Base-by-base conservation (phyloP, 2,113 vertebrate species). In the Aegotheles bennettii region DNA sequence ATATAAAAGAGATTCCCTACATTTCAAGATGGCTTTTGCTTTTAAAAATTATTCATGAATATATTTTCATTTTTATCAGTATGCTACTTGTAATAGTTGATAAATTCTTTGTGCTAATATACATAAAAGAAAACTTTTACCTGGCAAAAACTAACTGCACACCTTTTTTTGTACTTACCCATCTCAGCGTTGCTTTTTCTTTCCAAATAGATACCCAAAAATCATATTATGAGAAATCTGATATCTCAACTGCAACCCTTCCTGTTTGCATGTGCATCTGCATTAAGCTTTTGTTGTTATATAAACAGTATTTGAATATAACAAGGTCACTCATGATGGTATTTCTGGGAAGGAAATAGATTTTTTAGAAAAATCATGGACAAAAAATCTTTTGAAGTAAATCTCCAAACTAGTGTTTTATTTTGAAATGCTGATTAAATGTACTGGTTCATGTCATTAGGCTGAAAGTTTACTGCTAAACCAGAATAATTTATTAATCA, bases 401-500 rank as follows among this genome's bases (percentile, higher is more conserved):
- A 63, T 50, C 38, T 94, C 54, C 40, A 75, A 76, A 83, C 14
- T 16, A 54, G 20, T 86, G 9, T 18, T 77, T 92, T 88, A 28
- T 84, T 90, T 78, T 93, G 26, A 92, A 95, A 90, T 60, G 33
- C 20, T 13, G 1, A 56, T 90, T 92, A 67, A 92, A 67, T 60
- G 33, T 83, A 51, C 50, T n/a, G 13, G 29, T 86, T 93, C 18
- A 18, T 75, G 48, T 56, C 12, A 57, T 81, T 93, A 83, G 23
- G 19, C 29, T 87, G 57, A 83, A 87, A 19, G 5, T 86, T 94
- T 94, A 63, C 17, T 90, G 35, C 63, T 64, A 95, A 90, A 88
- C 47, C 88, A 84, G 42, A 84, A 88, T 68, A 64, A 84, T 75
- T 51, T 78, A 82, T 90, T 92, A 95, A 90, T 71, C 53, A 73